A percentile compares a stretch with the other conserved stretches of the same genome.
Conservation (phyloP, 2,113 vertebrate genomes). For the Progne subis region DNA sequence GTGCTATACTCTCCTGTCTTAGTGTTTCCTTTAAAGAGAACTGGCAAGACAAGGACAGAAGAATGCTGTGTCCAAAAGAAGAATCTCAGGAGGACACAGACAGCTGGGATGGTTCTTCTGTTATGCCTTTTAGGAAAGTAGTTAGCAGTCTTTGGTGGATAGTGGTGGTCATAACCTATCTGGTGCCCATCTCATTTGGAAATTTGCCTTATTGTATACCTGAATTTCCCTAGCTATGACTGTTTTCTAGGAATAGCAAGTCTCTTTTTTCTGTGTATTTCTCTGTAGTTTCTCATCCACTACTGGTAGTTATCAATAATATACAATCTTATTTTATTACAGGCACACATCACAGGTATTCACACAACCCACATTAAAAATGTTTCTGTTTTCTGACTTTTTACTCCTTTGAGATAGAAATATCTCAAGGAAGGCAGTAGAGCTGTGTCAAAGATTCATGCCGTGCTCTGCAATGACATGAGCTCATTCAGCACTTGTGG, state of each 20-base stretch:
- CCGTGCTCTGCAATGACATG: background rate
- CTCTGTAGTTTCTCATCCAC: background rate
- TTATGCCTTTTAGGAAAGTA: background rate
- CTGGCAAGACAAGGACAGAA: background rate
- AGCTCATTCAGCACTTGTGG: background rate
- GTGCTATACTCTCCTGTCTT: background rate
- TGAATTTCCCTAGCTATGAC: background rate
- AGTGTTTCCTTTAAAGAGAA: background rate
- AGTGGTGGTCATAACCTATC: background rate
- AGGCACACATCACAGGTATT: background rate
- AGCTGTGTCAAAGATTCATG: background rate
- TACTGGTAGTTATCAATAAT: background rate
- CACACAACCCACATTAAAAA: background rate
- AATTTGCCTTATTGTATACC: background rate
- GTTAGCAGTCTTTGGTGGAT: background rate
- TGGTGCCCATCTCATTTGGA: background rate
- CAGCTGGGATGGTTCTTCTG: background rate
- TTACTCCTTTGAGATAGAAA: background rate
- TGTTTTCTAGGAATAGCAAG: background rate
- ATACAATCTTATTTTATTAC: background rate
- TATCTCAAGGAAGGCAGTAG: background rate
- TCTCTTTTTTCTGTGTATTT: background rate
- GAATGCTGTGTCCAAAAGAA: background rate
- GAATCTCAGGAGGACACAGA: background rate
- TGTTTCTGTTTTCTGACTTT: constrained; percentile 1